Evolutionary conservation across 2,888 invertebrate genomes (phyloP), one percentile per base, ranked within the genome.

Genomic region (Muscina levida): DNA sequence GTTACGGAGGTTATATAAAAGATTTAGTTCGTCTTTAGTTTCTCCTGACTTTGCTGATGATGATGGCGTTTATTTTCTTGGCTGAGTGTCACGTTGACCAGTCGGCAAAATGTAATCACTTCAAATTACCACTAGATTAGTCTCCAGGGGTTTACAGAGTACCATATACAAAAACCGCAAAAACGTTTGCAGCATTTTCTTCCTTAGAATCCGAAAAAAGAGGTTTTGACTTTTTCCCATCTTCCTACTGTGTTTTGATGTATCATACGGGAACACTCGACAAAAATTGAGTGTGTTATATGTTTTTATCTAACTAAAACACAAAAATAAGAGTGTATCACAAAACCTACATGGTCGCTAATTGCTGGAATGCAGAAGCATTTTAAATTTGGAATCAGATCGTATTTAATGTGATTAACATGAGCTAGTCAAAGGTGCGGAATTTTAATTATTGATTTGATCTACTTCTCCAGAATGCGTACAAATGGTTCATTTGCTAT

Each of bases 111-210:
- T 80, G 82, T 83, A 84, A 85, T 85, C 85, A 85, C 84, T 84
- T 83, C 82, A 83, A 85, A 84, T 84, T 84, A 84, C 82, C 76
- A 76, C 74, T 77, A 83, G 83, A 85, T 85, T 84, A 84, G 84
- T 82, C 85, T 84, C 83, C 70, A 82, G 84, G 83, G 83, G 79
- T 76, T 81, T 82, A 65, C 42, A 11, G 24, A 51, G 56, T 19
- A 39, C 65, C 66, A 48, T 17, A 37, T 72, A 24, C 59, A 31
- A 71, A 62, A 26, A 62, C 37, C 31, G 56, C 31, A 67, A 68
- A 17, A 72, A 5, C 53, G 39, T 39, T 53, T 3, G 19, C 22
- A 5, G 31, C 8, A 31, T 65, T 66, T 46, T 19, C 8, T 56
- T 70, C 46, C 70, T 73, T 72, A 39, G 26, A 48, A 24, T 1